A percentile compares a stretch with the other conserved stretches of the same genome.
These are phyloP conservation scores for Lepidocolaptes lacrymiger DNA, from an alignment of 2,797 vertebrate species.

Conservation along the genomic window DNA sequence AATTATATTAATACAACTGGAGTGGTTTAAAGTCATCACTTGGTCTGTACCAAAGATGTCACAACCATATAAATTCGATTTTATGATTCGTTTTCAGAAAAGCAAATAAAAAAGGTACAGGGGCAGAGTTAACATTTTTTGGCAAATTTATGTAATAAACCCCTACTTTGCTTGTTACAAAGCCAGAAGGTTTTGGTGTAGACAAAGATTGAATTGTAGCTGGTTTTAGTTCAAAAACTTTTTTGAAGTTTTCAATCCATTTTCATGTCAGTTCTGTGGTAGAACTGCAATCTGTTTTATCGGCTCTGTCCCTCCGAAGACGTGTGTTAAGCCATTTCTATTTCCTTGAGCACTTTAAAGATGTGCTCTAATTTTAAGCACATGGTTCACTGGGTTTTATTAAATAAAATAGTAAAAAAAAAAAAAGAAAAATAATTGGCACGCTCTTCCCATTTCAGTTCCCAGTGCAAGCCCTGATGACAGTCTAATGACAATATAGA, in stretches of 20 bases:
- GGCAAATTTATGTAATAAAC: background rate
- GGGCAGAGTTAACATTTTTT: background rate
- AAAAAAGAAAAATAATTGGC: background rate
- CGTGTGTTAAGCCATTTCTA: background rate
- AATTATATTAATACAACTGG: background rate
- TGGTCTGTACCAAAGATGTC: background rate
- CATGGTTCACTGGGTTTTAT: slow-evolving; percentile 24
- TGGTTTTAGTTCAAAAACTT: background rate
- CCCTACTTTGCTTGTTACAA: background rate
- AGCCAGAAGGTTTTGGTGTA: background rate
- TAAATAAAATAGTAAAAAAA: background rate
- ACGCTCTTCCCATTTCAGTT: background rate
- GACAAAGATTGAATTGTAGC: slow-evolving; percentile 3
- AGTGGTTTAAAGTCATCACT: background rate
- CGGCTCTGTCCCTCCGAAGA: background rate
- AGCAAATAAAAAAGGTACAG: background rate
- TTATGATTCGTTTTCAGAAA: background rate
- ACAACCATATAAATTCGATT: background rate
- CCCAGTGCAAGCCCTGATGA: background rate
- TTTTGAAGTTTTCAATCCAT: background rate
- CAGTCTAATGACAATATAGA: background rate
- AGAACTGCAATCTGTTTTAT: slow-evolving; percentile 14
- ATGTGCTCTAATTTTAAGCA: slow-evolving; percentile 42
- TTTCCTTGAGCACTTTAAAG: background rate
- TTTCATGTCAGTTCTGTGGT: slow-evolving; percentile 16